Evolutionary conservation across 2,888 invertebrate genomes (phyloP).

Genomic region (Andrena flavipes): DNA sequence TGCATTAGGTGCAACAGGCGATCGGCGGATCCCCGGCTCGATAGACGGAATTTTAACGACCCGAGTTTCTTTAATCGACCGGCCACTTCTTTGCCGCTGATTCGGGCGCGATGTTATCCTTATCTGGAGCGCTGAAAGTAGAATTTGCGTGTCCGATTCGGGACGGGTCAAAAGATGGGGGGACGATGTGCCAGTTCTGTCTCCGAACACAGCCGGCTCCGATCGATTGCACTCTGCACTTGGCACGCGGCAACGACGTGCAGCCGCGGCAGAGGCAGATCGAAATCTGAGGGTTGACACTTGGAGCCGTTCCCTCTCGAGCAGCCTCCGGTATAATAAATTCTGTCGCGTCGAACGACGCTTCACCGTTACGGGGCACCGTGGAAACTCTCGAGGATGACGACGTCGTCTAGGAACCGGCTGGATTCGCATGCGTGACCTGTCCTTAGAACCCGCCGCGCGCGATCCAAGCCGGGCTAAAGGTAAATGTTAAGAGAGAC

Average conservation of each 20-base stretch:
- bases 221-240: too few relatives aligned
- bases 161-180: not conserved
- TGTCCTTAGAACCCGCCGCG: conserved; percentile 51
- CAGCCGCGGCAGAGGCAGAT: too few relatives aligned
- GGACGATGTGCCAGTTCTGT: not conserved
- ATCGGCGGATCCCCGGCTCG: conserved; percentile 42
- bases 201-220: too few relatives aligned
- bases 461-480: conserved; percentile 72
- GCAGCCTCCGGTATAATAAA: not conserved
- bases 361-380: not conserved
- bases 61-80: conserved; percentile 37
- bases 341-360: not conserved
- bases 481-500: conserved; percentile 78
- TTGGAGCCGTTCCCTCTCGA: too few relatives aligned
- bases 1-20: conserved; percentile 41
- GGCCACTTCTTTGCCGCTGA: conserved; percentile 26
- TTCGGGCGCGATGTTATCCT: not conserved
- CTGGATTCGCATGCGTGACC: conserved; percentile 72
- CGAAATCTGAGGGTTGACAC: too few relatives aligned
- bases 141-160: not conserved
- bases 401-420: conserved; percentile 57
- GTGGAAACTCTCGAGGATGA: conserved; percentile 18
- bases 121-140: not conserved
- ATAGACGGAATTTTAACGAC: conserved; percentile 55
- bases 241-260: too few relatives aligned